phyloP scores from a whole-genome alignment of 2,797 vertebrate genomes.

The Cirrhinus molitorella region DNA sequence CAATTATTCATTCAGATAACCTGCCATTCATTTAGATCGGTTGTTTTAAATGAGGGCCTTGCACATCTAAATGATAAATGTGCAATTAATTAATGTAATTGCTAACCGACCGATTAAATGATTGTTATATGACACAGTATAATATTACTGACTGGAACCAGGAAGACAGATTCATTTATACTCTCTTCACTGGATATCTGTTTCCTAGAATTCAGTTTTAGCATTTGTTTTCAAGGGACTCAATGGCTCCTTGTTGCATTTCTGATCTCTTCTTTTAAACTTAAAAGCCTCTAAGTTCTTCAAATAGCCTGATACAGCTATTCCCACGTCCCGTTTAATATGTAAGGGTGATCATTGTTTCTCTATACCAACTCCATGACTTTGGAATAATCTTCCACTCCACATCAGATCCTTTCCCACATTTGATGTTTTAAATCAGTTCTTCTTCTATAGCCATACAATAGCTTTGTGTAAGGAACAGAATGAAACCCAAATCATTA shows the following conservation, averaged over 20 bases:
- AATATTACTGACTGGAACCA: background rate
- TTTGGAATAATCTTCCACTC: background rate
- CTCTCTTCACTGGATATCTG: background rate
- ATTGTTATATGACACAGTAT: background rate
- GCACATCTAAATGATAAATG: background rate
- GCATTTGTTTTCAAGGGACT: background rate
- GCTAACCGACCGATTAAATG: background rate
- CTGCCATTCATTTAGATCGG: background rate
- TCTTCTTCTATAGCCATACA: background rate
- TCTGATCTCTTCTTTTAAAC: background rate
- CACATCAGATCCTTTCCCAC: background rate
- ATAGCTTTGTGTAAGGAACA: background rate
- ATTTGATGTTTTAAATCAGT: background rate
- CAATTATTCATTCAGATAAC: conserved; percentile 19
- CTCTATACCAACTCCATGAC: background rate
- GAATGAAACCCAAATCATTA: background rate
- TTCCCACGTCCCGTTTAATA: background rate
- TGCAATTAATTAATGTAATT: background rate
- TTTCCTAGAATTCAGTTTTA: background rate
- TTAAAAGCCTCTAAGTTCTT: background rate
- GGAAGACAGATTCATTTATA: too few relatives aligned
- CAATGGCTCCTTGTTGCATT: background rate
- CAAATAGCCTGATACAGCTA: background rate
- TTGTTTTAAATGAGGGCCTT: background rate
- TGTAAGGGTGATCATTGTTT: background rate